Conservation (phyloP, 2,797 vertebrate species). For the Cynodonichthys magdalenae region DNA sequence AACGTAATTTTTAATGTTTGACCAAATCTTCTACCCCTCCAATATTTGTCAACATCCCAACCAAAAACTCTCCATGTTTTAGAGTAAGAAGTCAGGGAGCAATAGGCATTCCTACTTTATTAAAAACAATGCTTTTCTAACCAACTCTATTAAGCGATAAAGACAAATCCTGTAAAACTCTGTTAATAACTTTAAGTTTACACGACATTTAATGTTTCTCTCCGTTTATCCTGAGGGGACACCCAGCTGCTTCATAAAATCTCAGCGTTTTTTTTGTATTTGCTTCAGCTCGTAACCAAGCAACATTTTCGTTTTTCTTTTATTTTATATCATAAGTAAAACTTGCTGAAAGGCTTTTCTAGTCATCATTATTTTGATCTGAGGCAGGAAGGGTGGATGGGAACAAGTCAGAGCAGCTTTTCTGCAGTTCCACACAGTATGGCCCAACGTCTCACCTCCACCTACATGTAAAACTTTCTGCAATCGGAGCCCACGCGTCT, state of each 20-base stretch:
- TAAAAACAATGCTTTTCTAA: neutral
- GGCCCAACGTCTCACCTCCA: slow-evolving; percentile 41
- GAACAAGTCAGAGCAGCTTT: slow-evolving; percentile 50
- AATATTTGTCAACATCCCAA: too few species aligned
- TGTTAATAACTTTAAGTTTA: slow-evolving; percentile 1
- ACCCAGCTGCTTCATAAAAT: slow-evolving; percentile 40
- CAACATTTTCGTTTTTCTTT: slow-evolving; percentile 25
- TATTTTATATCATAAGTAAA: slow-evolving; percentile 8
- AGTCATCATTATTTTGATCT: slow-evolving; percentile 21
- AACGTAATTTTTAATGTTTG: too few species aligned
- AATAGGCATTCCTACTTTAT: too few species aligned
- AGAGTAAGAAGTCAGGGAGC: too few species aligned
- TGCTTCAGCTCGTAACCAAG: slow-evolving; percentile 23
- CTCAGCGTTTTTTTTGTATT: neutral
- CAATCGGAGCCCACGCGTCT: slow-evolving; percentile 26
- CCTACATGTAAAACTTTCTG: slow-evolving; percentile 35
- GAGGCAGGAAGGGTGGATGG: slow-evolving; percentile 43
- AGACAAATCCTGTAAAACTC: neutral
- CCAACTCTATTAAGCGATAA: neutral
- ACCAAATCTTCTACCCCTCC: too few species aligned
- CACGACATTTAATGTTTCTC: neutral
- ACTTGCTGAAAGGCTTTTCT: slow-evolving; percentile 22
- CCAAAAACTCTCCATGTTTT: too few species aligned
- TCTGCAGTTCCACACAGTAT: slow-evolving; percentile 34
- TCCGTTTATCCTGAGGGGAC: slow-evolving; percentile 3